Evolutionary conservation across 2,797 vertebrate genomes (phyloP), one percentile per base, ranked within the genome.

Genomic region (Lepidocolaptes lacrymiger): DNA sequence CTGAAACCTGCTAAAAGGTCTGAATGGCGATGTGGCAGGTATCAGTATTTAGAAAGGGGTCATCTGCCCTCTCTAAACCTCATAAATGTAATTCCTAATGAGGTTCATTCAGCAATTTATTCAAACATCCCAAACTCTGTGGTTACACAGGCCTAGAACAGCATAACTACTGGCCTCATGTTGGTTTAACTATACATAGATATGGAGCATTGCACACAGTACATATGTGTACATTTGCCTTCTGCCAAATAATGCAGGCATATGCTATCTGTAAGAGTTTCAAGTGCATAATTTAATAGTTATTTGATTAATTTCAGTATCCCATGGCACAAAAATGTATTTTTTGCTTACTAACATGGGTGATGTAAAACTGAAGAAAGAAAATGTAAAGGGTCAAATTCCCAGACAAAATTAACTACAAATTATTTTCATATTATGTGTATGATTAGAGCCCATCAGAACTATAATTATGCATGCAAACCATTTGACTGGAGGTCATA

Each of bases 151-250:
- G 23, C 21, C 44, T 52, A 67, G 43, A 79, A 66, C 14, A 71
- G 17, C 34, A 18, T 34, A 85, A 62, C 4, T 15, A 21, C 46
- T 61, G 34, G 62, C 44, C 30, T 37, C 39, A 7, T 11, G 34
- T 30, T 46, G 21, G 26, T 22, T 18, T 63, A 67, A 39, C 41
- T 71, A 6, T 28, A 24, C 63, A 27, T 4, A 27, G 49, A 34
- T 48, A 32, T 6, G 51, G 69, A 73, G 12, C 8, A 32, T 4
- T 72, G n/a, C 28, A 48, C 24, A 39, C 22, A 37, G 24, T 39
- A 39, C 4, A 5, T 46, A 36, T 0, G 0, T 8, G 51, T 27
- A 18, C 27, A 41, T 62, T 63, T 73, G 36, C 34, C 22, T 90
- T 54, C 34, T 66, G 54, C 30, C 72, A 85, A 78, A 61, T 56